Conservation (phyloP, 2,797 vertebrate genomes). For the Prionace glauca region DNA sequence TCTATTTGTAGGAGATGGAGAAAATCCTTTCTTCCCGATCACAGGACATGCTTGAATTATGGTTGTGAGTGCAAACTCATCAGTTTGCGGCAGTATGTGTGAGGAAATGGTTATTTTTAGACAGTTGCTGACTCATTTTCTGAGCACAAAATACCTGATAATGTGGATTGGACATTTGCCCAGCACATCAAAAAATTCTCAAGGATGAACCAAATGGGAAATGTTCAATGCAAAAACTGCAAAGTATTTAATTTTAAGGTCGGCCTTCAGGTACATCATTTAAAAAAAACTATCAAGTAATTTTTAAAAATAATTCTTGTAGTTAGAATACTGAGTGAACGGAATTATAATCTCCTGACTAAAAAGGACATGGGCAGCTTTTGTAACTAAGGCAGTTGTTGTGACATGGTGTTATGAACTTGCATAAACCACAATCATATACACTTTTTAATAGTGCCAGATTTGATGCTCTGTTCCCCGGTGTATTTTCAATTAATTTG, state of each 20-base stretch:
- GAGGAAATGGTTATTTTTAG: constrained; percentile 13
- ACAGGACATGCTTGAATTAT: background rate
- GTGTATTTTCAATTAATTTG: background rate
- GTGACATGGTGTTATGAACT: background rate
- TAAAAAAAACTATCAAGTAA: background rate
- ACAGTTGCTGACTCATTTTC: background rate
- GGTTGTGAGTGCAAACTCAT: background rate
- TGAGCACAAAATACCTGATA: background rate
- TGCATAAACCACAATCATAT: background rate
- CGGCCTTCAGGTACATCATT: background rate
- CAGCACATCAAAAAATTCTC: background rate
- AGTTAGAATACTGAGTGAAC: too few species aligned
- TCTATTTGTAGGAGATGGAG: background rate
- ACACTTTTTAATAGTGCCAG: background rate
- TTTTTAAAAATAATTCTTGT: background rate
- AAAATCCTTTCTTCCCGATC: background rate
- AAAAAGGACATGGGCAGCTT: background rate
- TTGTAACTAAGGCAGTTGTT: background rate
- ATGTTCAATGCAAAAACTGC: background rate
- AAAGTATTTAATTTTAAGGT: background rate
- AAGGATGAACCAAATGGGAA: background rate
- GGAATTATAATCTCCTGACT: background rate
- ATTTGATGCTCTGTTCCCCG: background rate
- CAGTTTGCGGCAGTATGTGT: background rate
- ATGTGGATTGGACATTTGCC: background rate